Conservation (phyloP, 2,113 vertebrate species). For the Phasianus colchicus region DNA sequence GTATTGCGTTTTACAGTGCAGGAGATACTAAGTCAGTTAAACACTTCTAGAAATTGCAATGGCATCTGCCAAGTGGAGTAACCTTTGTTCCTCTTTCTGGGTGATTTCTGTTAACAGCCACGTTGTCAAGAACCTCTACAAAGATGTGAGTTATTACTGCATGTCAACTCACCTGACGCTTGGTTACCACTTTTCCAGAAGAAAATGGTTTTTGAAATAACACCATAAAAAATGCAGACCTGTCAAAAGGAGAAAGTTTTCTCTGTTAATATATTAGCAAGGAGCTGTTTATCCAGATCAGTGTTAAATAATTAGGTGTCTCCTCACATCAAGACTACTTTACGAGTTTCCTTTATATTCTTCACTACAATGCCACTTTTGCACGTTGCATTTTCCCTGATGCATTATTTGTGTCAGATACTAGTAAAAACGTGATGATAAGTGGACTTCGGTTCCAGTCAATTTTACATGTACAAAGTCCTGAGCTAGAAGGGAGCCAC, state of each 20-base stretch:
- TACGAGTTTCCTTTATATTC: not conserved
- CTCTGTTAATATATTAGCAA: not conserved
- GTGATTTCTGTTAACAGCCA: not conserved
- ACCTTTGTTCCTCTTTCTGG: not conserved
- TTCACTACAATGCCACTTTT: not conserved
- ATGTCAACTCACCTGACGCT: slow-evolving; percentile 85
- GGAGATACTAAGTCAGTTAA: not conserved
- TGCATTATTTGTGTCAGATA: not conserved
- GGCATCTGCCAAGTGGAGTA: not conserved
- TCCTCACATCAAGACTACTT: not conserved
- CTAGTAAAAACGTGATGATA: not conserved
- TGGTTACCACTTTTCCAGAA: slow-evolving; percentile 92
- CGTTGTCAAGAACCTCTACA: not conserved
- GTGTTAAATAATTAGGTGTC: not conserved
- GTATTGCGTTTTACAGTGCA: not conserved
- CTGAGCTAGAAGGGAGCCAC: not conserved
- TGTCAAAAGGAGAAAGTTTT: slow-evolving; percentile 67
- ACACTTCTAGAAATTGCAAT: not conserved
- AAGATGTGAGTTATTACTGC: not conserved
- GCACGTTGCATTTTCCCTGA: not conserved
- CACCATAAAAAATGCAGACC: slow-evolving; percentile 92
- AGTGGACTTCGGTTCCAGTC: not conserved
- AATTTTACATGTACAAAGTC: not conserved
- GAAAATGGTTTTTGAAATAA: slow-evolving; percentile 99
- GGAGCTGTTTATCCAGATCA: not conserved